Conservation (phyloP, 2,888 invertebrate species). For the Perithous albicinctus region DNA sequence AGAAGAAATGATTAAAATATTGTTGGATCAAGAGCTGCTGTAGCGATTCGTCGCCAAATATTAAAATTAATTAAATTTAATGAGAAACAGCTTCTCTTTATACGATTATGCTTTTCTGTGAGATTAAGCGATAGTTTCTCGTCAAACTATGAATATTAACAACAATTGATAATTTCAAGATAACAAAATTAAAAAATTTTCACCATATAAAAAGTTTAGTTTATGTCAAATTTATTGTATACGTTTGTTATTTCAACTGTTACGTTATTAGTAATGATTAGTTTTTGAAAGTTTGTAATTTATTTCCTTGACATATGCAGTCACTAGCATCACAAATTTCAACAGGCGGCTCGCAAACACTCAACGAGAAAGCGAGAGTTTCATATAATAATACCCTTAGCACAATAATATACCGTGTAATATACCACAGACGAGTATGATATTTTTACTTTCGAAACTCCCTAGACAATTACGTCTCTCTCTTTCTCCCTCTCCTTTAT, state of each 20-base stretch:
- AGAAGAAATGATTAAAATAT: no score
- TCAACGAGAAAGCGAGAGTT: conserved; percentile 53
- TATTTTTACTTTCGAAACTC: conserved; percentile 37
- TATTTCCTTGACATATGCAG: conserved; percentile 40
- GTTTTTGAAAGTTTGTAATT: background rate
- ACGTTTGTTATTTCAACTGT: background rate
- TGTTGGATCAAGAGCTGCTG: no score
- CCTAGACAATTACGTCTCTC: background rate
- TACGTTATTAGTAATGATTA: background rate
- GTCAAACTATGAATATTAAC: no score
- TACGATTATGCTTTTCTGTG: no score
- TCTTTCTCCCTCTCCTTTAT: background rate
- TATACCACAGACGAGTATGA: background rate
- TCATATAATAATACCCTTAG: background rate
- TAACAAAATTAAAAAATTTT: no score
- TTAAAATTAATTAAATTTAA: no score
- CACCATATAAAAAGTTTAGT: no score
- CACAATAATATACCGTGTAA: background rate
- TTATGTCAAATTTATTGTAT: no score
- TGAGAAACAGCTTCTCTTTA: no score
- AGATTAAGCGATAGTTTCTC: no score
- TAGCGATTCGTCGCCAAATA: no score
- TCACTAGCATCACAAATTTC: conserved; percentile 18
- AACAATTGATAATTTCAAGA: no score
- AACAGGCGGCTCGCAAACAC: conserved; percentile 18